These are phyloP conservation scores for Nanorana parkeri DNA, from an alignment of 2,113 vertebrate species.

Conservation along the genomic window DNA sequence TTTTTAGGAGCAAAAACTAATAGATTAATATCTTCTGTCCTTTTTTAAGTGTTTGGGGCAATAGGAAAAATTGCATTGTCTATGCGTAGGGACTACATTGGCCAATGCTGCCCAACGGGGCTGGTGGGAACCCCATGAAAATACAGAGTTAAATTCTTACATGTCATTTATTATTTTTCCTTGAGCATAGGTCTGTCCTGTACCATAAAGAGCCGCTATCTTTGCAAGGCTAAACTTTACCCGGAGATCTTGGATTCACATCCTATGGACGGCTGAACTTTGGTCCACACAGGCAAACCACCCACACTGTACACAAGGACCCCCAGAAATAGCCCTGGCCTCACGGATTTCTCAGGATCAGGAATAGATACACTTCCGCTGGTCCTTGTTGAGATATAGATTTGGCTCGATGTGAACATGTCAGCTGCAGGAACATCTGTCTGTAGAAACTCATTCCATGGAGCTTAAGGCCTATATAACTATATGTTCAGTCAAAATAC, in stretches of 20 bases:
- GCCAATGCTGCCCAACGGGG: too few species aligned
- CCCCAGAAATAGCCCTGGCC: slow-evolving; percentile 64
- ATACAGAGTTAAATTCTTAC: neutral
- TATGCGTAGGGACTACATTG: too few species aligned
- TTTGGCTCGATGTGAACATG: slow-evolving; percentile 59
- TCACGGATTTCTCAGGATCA: slow-evolving; percentile 63
- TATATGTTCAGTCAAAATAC: neutral
- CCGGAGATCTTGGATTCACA: neutral
- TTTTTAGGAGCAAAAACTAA: too few species aligned
- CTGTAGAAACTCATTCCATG: slow-evolving; percentile 58
- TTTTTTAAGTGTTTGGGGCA: too few species aligned
- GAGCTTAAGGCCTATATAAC: slow-evolving; percentile 56
- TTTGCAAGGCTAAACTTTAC: slow-evolving; percentile 44
- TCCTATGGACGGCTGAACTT: slow-evolving; percentile 37
- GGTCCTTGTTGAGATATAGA: slow-evolving; percentile 60
- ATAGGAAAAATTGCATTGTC: too few species aligned
- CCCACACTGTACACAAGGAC: slow-evolving; percentile 62
- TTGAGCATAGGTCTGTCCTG: slow-evolving; percentile 4
- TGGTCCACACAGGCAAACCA: slow-evolving; percentile 58
- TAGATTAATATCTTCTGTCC: too few species aligned
- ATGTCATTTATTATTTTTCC: neutral
- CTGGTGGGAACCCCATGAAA: too few species aligned
- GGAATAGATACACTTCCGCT: slow-evolving; percentile 64
- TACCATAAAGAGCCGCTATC: slow-evolving; percentile 10
- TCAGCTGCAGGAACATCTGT: slow-evolving; percentile 63